Base-by-base conservation (phyloP, 2,113 vertebrate genomes). In the Neoarius graeffei region DNA sequence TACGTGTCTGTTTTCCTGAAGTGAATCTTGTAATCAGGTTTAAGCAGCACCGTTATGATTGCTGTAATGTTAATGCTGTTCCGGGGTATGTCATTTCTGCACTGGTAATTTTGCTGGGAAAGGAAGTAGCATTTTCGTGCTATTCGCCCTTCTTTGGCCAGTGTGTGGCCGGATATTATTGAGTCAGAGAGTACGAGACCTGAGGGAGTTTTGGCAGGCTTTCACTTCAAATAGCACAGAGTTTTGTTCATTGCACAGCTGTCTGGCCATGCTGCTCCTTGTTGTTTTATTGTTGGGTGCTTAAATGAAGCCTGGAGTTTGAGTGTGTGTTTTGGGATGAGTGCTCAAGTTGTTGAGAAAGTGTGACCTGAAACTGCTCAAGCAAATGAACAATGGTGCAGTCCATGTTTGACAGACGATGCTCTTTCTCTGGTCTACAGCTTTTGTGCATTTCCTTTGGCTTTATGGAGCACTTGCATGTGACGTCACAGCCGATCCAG, bases 151-250 rank as follows among this genome's bases (percentile, higher is more conserved):
- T 69, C 87, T 81, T 60, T 54, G 87, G 67, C 88, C 59, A 85
- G 84, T 62, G 8, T 84, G 48, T 69, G 86, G 84, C 91, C 84
- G 81, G 87, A 86, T 82, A 84, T 50, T 67, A 52, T 69, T 57
- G 86, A 82, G 42, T 87, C 86, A 94, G 93, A 92, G 92, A 93
- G 86, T 87, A 35, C 86, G 88, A 92, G 71, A 77, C 73, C 73
- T 90, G 91, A 91, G 89, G 92, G 85, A 91, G 89, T 88, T 89
- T 93, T 84, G 93, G 94, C 94, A 92, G 93, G 92, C 92, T 87
- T 20, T 80, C 13, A 15, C 74, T 79, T 48, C 19, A 79, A 62
- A 64, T 64, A 57, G 83, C 64, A 42, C 1, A 80, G 48, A n/a
- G 27, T 69, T 17, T 83, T 84, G 17, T 85, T 59, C 42, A 62